phyloP scores from a whole-genome alignment of 2,888 invertebrate species.

The Nomada fucata region DNA sequence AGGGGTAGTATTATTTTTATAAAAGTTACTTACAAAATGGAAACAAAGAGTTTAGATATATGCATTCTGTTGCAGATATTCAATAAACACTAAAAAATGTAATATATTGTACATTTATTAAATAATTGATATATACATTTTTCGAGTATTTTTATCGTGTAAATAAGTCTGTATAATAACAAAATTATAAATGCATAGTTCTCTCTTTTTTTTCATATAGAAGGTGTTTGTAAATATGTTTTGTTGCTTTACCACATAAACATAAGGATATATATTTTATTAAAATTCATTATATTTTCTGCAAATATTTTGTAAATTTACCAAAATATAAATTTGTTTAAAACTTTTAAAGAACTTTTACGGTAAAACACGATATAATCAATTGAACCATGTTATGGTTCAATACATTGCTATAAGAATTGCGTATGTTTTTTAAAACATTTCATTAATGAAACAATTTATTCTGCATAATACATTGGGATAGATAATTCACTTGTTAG shows the following conservation, averaged over 20 bases:
- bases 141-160: neutral
- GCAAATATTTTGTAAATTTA: neutral
- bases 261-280: neutral
- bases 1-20: constrained; percentile 12
- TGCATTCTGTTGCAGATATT: neutral
- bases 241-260: neutral
- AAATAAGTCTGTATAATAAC: neutral
- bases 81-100: neutral
- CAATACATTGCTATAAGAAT: too few species aligned
- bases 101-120: neutral
- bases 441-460: too few species aligned
- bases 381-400: too few species aligned
- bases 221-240: constrained; percentile 7
- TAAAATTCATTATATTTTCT: neutral
- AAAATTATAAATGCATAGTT: neutral
- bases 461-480: too few species aligned
- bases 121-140: neutral
- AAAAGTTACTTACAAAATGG: neutral
- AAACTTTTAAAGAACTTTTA: neutral
- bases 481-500: neutral
- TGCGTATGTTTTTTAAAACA: too few species aligned
- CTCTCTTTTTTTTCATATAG: neutral
- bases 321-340: neutral
- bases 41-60: neutral
- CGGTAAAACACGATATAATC: too few species aligned